Conservation (phyloP, 2,113 vertebrate genomes). For the Tachuris rubrigastra region DNA sequence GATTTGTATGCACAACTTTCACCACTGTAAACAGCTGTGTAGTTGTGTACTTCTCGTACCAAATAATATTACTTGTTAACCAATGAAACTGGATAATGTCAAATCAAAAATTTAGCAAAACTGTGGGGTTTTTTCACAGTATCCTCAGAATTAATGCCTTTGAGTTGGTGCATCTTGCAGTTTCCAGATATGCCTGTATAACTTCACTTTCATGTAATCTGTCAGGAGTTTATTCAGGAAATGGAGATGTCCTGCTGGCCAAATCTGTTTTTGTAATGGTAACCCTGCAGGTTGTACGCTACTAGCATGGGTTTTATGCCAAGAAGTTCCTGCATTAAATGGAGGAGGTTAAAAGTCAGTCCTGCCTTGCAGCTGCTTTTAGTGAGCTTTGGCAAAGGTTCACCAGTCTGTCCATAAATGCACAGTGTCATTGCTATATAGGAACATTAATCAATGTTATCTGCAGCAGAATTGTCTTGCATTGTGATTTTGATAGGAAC, state of each 20-base stretch:
- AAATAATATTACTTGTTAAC: neutral
- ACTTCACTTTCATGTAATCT: constrained; percentile 25
- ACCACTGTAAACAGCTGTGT: neutral
- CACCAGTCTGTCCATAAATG: constrained; percentile 53
- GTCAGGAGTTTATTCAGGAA: constrained; percentile 63
- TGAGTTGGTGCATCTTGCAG: neutral
- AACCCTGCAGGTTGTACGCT: constrained; percentile 62
- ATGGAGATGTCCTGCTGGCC: constrained; percentile 69
- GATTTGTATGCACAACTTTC: neutral
- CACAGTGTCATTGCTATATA: neutral
- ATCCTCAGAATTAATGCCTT: neutral
- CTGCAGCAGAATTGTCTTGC: constrained; percentile 3
- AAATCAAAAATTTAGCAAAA: constrained; percentile 1
- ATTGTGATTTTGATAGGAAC: constrained; percentile 31
- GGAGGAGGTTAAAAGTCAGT: constrained; percentile 73
- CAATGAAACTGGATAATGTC: neutral
- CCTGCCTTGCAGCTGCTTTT: constrained; percentile 73
- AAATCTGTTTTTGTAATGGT: constrained; percentile 72
- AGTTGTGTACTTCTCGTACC: neutral
- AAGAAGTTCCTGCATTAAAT: constrained; percentile 67
- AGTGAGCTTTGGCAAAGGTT: constrained; percentile 61
- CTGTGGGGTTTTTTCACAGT: neutral
- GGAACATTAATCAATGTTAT: constrained; percentile 54
- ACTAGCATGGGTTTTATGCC: constrained; percentile 63
- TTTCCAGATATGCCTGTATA: constrained; percentile 6